These are phyloP conservation scores for Scaptomyza flava DNA, from an alignment of 2,888 invertebrate species.

Conservation along the genomic window DNA sequence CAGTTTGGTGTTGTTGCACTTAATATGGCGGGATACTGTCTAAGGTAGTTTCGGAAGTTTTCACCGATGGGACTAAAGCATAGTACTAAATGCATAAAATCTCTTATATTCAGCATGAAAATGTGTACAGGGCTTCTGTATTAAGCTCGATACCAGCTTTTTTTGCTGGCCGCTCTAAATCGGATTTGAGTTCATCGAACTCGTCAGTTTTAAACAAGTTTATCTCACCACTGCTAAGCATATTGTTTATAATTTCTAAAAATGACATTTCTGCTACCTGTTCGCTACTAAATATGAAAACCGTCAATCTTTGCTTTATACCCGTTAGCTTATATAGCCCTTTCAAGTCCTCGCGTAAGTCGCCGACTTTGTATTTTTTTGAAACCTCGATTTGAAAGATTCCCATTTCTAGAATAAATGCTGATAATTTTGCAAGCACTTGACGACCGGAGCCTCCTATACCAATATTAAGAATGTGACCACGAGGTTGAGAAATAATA, in stretches of 20 bases:
- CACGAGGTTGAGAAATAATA: conserved; percentile 92
- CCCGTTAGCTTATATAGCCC: conserved; percentile 89
- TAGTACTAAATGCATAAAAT: conserved; percentile 91
- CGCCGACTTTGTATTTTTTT: conserved; percentile 90
- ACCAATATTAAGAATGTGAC: conserved; percentile 93
- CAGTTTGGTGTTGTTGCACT: conserved; percentile 95
- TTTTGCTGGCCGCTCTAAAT: conserved; percentile 78
- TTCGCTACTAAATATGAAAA: conserved; percentile 94
- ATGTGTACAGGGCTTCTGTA: conserved; percentile 89
- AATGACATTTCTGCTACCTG: conserved; percentile 93
- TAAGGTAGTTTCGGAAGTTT: conserved; percentile 90
- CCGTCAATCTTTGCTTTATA: conserved; percentile 89
- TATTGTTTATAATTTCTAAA: conserved; percentile 94
- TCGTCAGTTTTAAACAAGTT: conserved; percentile 95
- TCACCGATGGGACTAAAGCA: conserved; percentile 96
- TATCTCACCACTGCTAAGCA: conserved; percentile 94
- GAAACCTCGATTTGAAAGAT: conserved; percentile 92
- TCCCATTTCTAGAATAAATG: conserved; percentile 91
- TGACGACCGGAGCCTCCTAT: conserved; percentile 95
- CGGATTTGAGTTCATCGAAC: conserved; percentile 88
- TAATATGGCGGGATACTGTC: conserved; percentile 94
- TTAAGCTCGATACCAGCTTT: conserved; percentile 86
- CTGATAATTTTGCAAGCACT: conserved; percentile 90
- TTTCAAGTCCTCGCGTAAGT: conserved; percentile 94
- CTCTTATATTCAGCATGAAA: conserved; percentile 91